Evolutionary conservation across 2,113 vertebrate species (phyloP), one percentile per base, ranked within the genome.

Genomic region (Mustela lutreola): DNA sequence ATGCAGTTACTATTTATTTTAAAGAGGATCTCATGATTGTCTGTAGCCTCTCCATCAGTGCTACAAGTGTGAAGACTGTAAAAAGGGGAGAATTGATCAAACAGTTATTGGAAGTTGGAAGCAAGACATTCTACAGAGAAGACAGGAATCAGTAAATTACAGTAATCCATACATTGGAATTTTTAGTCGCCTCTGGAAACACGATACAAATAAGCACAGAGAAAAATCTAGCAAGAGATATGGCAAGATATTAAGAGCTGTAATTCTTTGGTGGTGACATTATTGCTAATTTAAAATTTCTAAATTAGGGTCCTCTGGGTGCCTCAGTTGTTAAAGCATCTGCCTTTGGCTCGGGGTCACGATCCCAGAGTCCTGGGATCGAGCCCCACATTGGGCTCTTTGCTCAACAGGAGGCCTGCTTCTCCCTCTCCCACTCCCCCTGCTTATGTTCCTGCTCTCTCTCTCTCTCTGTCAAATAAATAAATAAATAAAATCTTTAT

Each of bases 161-260:
- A 28, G n/a, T 39, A 73, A 80, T 21, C 28, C 19, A 21, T 6
- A 9, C 5, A 11, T 0, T 7, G 22, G 22, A 48, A 58, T 18
- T 73, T 91, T n/a, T 19, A 60, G 56, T 67, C 87, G 63, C 28
- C 63, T 33, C 18, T 81, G 11, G 65, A 78, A 83, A 96, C 56
- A 63, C 4, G 33, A 28, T 12, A 81, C 8, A 86, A 93, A 60
- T 48, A 26, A 33, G 26, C 19, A n/a, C 11, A 78, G 71, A 92
- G 65, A 96, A 97, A 67, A 89, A 53, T 62, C 81, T 42, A 86
- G 78, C 95, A 84, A 91, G 24, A 15, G 39, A 58, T 48, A 60
- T 2, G 39, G 87, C 26, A 91, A 91, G 65, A 91, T 28, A 53
- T 11, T 11, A 91, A 84, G 0, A 88, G 67, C 1, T n/a, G 73